Conservation (phyloP, 2,888 invertebrate species). For the Herminia tarsipennalis region DNA sequence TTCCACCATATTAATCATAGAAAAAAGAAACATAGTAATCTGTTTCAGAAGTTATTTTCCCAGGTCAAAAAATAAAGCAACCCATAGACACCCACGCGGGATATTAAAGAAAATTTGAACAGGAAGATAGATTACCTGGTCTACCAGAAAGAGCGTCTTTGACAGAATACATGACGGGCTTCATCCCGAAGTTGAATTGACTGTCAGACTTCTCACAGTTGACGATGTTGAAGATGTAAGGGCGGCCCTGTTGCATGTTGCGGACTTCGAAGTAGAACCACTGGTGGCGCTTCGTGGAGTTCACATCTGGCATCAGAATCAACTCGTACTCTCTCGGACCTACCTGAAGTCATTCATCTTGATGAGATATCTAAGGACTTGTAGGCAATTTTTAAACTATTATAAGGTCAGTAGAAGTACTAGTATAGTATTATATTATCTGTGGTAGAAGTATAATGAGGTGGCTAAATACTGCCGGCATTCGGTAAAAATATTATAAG, state of each 20-base stretch:
- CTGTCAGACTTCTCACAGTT: constrained; percentile 95
- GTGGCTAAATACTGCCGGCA: no score
- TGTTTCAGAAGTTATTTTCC: no score
- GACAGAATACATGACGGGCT: constrained; percentile 94
- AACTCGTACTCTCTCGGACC: constrained; percentile 92
- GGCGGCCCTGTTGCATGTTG: constrained; percentile 88
- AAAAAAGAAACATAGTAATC: no score
- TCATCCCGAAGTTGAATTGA: constrained; percentile 96
- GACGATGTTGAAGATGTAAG: constrained; percentile 94
- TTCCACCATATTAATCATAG: no score
- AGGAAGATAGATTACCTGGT: constrained; percentile 80
- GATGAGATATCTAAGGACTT: constrained; percentile 11
- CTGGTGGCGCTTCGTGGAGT: constrained; percentile 91
- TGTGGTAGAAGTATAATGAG: no score
- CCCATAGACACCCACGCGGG: no score
- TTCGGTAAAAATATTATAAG: no score
- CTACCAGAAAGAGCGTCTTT: constrained; percentile 87
- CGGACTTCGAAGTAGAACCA: constrained; percentile 97
- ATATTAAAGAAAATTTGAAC: no score
- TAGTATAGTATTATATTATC: no score
- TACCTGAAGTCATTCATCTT: constrained; percentile 81
- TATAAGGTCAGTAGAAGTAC: no score
- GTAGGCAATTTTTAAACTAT: no score
- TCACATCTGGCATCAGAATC: constrained; percentile 93
- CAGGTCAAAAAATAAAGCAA: no score